Percentiles rank a stretch among this genome's conserved stretches.
phyloP scores from a whole-genome alignment of 2,888 invertebrate species.

The Tenthredo notha region DNA sequence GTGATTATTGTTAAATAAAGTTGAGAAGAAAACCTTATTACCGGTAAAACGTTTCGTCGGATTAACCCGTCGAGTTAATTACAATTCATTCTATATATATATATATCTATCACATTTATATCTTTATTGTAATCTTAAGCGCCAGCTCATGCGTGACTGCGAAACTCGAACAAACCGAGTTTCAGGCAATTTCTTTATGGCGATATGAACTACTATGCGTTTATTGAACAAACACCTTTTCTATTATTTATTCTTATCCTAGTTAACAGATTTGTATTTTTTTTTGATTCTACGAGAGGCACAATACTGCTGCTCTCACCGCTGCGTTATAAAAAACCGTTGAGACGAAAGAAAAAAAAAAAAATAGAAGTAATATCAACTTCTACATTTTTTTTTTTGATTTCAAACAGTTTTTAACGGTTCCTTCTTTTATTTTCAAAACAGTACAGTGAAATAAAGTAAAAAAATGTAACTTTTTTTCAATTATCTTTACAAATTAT shows the following conservation, averaged over 20 bases:
- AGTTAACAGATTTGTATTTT: neutral
- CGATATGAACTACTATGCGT: neutral
- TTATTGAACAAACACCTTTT: neutral
- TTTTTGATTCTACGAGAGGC: too few relatives aligned
- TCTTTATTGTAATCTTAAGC: constrained; percentile 27
- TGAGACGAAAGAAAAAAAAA: too few relatives aligned
- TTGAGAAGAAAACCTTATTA: neutral
- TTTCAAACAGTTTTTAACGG: too few relatives aligned
- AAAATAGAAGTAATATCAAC: too few relatives aligned
- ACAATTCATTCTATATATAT: neutral
- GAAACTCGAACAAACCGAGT: neutral
- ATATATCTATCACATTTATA: neutral
- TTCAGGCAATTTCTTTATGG: neutral
- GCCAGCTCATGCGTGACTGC: constrained; percentile 11
- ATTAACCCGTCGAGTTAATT: neutral
- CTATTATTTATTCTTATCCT: neutral
- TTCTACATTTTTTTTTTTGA: too few relatives aligned
- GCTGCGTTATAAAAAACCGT: too few relatives aligned
- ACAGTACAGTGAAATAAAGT: too few relatives aligned
- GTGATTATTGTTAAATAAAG: neutral
- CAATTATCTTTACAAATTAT: too few relatives aligned
- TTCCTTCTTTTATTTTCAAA: too few relatives aligned
- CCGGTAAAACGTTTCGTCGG: neutral
- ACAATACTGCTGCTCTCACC: too few relatives aligned
- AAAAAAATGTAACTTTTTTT: too few relatives aligned